phyloP scores from a whole-genome alignment of 2,888 invertebrate genomes.

The Leucophenga maculata region DNA sequence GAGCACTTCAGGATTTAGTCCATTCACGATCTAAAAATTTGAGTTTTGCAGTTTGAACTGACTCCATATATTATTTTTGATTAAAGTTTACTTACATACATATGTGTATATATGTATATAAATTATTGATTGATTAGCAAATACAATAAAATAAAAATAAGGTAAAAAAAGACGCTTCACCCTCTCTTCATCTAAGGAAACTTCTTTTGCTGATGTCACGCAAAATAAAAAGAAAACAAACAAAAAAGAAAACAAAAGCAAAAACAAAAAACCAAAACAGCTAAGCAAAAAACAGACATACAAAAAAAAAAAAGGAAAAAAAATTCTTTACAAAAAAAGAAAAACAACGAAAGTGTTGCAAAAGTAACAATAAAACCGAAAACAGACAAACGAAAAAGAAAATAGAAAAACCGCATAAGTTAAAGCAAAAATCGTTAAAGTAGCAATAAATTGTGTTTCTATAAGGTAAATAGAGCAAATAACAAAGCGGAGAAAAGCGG shows the following conservation, averaged over 20 bases:
- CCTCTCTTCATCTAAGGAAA: background rate
- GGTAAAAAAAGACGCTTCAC: background rate
- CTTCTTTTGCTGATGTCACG: constrained; percentile 53
- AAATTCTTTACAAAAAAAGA: constrained; percentile 36
- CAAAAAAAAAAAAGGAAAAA: constrained; percentile 42
- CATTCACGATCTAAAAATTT: no score
- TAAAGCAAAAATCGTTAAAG: constrained; percentile 53
- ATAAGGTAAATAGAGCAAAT: constrained; percentile 65
- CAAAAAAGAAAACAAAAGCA: constrained; percentile 40
- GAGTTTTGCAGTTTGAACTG: no score
- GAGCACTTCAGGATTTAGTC: no score
- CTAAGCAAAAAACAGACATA: constrained; percentile 42
- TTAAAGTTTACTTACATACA: no score
- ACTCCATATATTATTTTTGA: no score
- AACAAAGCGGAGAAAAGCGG: constrained; percentile 57
- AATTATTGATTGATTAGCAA: constrained; percentile 1
- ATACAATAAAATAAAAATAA: background rate
- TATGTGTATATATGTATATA: no score
- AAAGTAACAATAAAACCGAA: constrained; percentile 43
- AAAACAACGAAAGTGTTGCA: constrained; percentile 3
- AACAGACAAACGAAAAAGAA: constrained; percentile 31
- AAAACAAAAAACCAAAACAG: no score
- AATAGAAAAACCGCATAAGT: background rate
- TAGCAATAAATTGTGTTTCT: constrained; percentile 63
- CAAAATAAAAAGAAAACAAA: constrained; percentile 37